A percentile compares a stretch with the other conserved stretches of the same genome.
Evolutionary conservation across 2,888 invertebrate genomes (phyloP).

Genomic region (Palloptera scutellata): DNA sequence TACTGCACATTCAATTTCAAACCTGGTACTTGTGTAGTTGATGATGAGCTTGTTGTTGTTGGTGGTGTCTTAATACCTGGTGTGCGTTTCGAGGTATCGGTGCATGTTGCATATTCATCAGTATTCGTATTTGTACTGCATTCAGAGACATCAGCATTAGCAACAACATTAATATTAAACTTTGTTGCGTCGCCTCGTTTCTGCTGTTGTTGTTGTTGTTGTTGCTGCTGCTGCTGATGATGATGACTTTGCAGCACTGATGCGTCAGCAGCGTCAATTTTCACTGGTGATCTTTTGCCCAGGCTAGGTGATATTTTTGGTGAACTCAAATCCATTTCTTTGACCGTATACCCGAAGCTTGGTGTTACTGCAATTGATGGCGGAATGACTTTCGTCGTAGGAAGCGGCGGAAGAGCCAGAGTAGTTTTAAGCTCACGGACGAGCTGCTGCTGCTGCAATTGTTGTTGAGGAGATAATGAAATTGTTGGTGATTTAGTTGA

Average conservation of each 20-base stretch:
- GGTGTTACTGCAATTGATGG: constrained; percentile 72
- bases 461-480: neutral
- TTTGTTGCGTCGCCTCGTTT: constrained; percentile 7
- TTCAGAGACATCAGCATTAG: constrained; percentile 81
- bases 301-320: constrained; percentile 24
- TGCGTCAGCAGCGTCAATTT: constrained; percentile 31
- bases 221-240: too few species aligned
- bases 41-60: constrained; percentile 65
- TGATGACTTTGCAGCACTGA: constrained; percentile 35
- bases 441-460: constrained; percentile 33
- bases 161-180: constrained; percentile 48
- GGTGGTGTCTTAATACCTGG: constrained; percentile 67
- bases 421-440: constrained; percentile 34
- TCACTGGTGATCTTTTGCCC: constrained; percentile 41
- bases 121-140: constrained; percentile 81
- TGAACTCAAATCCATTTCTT: constrained; percentile 20
- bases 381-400: constrained; percentile 31
- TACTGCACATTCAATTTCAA: constrained; percentile 45
- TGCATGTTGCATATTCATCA: constrained; percentile 89
- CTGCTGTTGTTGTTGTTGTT: constrained; percentile 45
- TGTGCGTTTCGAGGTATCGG: constrained; percentile 73
- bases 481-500: neutral
- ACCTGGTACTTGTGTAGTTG: constrained; percentile 66
- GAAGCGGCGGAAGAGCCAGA: constrained; percentile 36
- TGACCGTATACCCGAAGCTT: constrained; percentile 36